A percentile compares a stretch with the other conserved stretches of the same genome.
Evolutionary conservation across 1,140 invertebrate genomes (phyloP).

Genomic region (Rhynchophorus ferrugineus): DNA sequence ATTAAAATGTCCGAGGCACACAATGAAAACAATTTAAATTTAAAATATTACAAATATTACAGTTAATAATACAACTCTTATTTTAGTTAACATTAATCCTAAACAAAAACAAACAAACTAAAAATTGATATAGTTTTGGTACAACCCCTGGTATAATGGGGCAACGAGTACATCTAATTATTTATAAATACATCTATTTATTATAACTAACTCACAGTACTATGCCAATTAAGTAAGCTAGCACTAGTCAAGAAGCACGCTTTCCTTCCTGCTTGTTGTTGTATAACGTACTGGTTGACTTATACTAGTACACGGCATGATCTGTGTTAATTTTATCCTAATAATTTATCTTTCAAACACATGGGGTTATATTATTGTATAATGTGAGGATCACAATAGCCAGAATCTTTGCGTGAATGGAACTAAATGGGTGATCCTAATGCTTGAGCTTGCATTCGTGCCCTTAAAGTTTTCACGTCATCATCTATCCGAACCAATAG

Average conservation of each 20-base stretch:
- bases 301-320: neutral
- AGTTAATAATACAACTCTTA: neutral
- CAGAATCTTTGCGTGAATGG: neutral
- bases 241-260: neutral
- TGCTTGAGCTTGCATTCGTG: slow-evolving; percentile 52
- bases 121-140: neutral
- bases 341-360: slow-evolving; percentile 1
- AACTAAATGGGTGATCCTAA: slow-evolving; percentile 9
- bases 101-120: neutral
- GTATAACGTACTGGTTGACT: too few species aligned
- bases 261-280: too few species aligned
- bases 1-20: neutral
- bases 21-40: neutral
- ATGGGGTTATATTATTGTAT: neutral
- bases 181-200: too few species aligned
- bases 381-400: slow-evolving; percentile 4
- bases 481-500: slow-evolving; percentile 74
- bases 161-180: neutral
- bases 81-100: neutral
- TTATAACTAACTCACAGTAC: neutral
- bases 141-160: neutral
- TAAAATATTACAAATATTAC: neutral
- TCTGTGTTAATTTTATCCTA: neutral
- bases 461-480: slow-evolving; percentile 62
- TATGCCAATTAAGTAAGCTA: neutral